Evolutionary conservation across 2,888 invertebrate species (phyloP), one percentile per base, ranked within the genome.

Genomic region (Pristionchus entomophagus): DNA sequence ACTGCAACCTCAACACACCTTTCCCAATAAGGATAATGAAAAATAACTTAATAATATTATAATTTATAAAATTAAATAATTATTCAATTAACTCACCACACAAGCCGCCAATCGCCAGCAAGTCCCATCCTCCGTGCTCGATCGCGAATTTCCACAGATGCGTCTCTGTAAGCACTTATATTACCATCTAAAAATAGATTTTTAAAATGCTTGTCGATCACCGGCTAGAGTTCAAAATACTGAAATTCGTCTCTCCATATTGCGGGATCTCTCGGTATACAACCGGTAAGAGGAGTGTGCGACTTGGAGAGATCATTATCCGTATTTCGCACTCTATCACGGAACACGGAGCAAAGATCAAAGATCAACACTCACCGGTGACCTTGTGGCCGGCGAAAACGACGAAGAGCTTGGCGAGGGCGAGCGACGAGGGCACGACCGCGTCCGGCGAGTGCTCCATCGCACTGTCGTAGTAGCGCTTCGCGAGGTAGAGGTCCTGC

Each of bases 391-490:
- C 90, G 88, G 96, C 95, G 90, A 96, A 96, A 84, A 96, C 94
- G 41, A 97, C 92, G 89, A 96, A 96, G 5, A 99, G 95, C 92
- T 97, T 96, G 65, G 97, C 95, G 32, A 98, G 95, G 0, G 98
- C 99, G 38, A 99, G 95, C 0, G 97, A 96, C 2, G 97, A 97
- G 3, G 99, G 99, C 51, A 98, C 96, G 73, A 96, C 96, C 0
- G 99, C 99, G 94, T 99, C 98, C 0, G 96, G 95, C 93, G 96
- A 97, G 0, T 97, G 96, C 94, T 98, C 97, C 0, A 97, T 97
- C 0, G 98, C 98, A 94, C 97, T 95, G 95, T 99, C 99, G 95
- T 99, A 99, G 94, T 97, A 97, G 41, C 99, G 95, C 95, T 99
- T 99, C 41, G 99, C 99, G 87, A 99, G 95, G 95, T 99, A 97